Percentiles rank a stretch among this genome's conserved stretches.
These are phyloP conservation scores for Zaprionus lachaisei DNA, from an alignment of 1,140 invertebrate genomes.

Conservation along the genomic window DNA sequence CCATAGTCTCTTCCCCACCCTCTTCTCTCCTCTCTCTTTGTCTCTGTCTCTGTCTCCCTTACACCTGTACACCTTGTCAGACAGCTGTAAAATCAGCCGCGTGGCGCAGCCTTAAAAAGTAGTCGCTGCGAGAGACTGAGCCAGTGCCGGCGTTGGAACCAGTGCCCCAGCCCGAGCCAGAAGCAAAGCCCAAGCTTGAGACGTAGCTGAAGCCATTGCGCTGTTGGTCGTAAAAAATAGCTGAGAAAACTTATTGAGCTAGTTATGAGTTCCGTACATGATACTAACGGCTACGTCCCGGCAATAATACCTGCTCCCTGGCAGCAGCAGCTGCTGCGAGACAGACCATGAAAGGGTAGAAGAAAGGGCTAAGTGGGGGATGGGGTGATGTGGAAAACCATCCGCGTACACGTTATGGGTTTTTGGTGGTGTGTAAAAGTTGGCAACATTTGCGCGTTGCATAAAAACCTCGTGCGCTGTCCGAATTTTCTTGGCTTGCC, in stretches of 20 bases:
- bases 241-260: slow-evolving; percentile 78
- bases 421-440: slow-evolving; percentile 76
- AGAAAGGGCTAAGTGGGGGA: background rate
- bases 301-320: slow-evolving; percentile 63
- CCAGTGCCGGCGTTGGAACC: slow-evolving; percentile 17
- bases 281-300: slow-evolving; percentile 74
- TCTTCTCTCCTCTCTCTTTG: background rate
- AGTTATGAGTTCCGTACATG: slow-evolving; percentile 82
- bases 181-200: slow-evolving; percentile 26
- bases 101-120: slow-evolving; percentile 66
- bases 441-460: slow-evolving; percentile 54
- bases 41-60: background rate
- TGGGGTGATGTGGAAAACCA: slow-evolving; percentile 28
- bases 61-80: slow-evolving; percentile 62
- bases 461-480: slow-evolving; percentile 55
- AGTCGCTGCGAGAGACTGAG: slow-evolving; percentile 10
- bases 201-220: slow-evolving; percentile 28
- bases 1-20: background rate
- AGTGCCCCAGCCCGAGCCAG: slow-evolving; percentile 5
- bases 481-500: slow-evolving; percentile 39
- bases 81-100: slow-evolving; percentile 73
- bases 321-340: slow-evolving; percentile 27
- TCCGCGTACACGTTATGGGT: slow-evolving; percentile 65
- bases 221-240: slow-evolving; percentile 74
- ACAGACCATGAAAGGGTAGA: background rate